Conservation (phyloP, 2,888 invertebrate genomes). For the Andrena marginata region DNA sequence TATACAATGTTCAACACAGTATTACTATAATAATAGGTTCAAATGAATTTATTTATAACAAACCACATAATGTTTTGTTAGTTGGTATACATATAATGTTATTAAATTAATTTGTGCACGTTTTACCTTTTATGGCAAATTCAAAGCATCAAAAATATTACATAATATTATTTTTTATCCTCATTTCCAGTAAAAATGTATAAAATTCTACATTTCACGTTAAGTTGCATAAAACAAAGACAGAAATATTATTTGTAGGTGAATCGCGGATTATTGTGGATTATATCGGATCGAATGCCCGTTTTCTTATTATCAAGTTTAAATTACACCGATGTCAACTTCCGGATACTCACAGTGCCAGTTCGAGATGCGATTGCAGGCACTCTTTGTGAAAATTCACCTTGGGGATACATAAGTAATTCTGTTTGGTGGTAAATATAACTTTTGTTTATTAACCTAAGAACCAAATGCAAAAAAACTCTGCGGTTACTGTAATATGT, state of each 20-base stretch:
- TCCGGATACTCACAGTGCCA: constrained; percentile 91
- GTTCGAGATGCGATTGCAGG: constrained; percentile 89
- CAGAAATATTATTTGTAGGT: constrained; percentile 84
- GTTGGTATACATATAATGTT: too few relatives aligned
- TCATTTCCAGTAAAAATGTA: too few relatives aligned
- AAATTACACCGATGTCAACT: constrained; percentile 92
- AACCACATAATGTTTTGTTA: too few relatives aligned
- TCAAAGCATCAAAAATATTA: too few relatives aligned
- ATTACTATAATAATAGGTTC: too few relatives aligned
- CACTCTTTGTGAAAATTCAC: constrained; percentile 89
- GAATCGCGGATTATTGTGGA: constrained; percentile 90
- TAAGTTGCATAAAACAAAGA: constrained; percentile 47
- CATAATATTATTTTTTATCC: too few relatives aligned
- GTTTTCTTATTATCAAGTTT: constrained; percentile 90
- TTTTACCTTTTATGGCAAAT: too few relatives aligned
- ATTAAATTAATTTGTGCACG: too few relatives aligned
- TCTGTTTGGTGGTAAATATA: constrained; percentile 79
- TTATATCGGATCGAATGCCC: constrained; percentile 93
- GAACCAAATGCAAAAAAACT: not conserved
- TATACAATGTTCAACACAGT: too few relatives aligned
- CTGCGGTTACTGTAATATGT: not conserved
- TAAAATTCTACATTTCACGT: too few relatives aligned
- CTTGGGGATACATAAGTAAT: constrained; percentile 77
- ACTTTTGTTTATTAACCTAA: constrained; percentile 27
- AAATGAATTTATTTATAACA: too few relatives aligned